phyloP scores from a whole-genome alignment of 30 jellyfish, hydroid and myxozoan genomes.

The Rhopilema esculentum region DNA sequence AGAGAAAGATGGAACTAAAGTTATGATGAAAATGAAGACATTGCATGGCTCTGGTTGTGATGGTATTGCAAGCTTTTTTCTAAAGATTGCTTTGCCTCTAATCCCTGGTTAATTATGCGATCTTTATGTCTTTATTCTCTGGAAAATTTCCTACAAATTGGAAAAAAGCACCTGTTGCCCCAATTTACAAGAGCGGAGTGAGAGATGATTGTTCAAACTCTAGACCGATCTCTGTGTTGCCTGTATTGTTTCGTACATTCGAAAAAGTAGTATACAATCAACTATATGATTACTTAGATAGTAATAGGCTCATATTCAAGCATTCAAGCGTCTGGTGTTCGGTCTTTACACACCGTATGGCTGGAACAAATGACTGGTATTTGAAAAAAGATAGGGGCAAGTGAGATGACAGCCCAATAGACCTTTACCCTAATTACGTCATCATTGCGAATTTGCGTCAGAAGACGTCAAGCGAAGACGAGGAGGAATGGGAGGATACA shows the following conservation, averaged over 20 bases:
- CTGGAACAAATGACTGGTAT: conserved; percentile 22
- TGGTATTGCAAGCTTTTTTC: conserved; percentile 37
- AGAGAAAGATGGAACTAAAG: neutral
- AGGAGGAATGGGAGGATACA: conserved; percentile 8
- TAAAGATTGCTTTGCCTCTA: conserved; percentile 52
- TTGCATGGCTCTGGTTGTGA: conserved; percentile 48
- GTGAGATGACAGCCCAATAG: too few species aligned
- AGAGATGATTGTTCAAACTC: conserved; percentile 6
- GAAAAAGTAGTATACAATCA: conserved; percentile 22
- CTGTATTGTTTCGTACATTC: conserved; percentile 6
- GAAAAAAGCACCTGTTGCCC: conserved; percentile 38
- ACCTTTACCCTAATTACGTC: conserved; percentile 10
- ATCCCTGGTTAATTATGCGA: conserved; percentile 26
- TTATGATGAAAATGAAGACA: conserved; percentile 19
- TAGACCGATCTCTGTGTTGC: conserved; percentile 26
- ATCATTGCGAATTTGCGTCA: neutral
- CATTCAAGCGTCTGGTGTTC: too few species aligned
- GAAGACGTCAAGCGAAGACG: too few species aligned
- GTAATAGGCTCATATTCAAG: too few species aligned
- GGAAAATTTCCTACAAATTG: conserved; percentile 26
- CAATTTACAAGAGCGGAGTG: conserved; percentile 4
- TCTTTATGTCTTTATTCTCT: conserved; percentile 27
- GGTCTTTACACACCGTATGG: conserved; percentile 1
- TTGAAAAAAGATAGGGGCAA: neutral
- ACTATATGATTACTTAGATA: conserved; percentile 5